Conservation (phyloP, 2,888 invertebrate species). For the Antheraea assamensis region DNA sequence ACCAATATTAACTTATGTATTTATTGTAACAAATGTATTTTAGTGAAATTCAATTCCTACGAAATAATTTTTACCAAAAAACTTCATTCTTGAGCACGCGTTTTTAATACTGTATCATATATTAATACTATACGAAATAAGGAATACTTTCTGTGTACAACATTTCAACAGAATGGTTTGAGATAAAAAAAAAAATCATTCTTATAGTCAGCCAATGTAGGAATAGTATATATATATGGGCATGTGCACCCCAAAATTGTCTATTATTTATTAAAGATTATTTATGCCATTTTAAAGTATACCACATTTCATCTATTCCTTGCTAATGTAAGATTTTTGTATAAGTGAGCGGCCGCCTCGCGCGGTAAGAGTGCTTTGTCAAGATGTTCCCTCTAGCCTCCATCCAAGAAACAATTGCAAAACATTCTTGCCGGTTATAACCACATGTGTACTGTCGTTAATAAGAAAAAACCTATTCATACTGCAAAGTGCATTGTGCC, state of each 20-base stretch:
- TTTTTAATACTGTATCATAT: too few species aligned
- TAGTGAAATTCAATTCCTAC: too few species aligned
- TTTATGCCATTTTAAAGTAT: not conserved
- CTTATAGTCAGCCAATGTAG: too few species aligned
- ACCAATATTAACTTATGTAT: not conserved
- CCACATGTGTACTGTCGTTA: slow-evolving; percentile 4
- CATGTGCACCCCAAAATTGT: not conserved
- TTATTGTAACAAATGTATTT: too few species aligned
- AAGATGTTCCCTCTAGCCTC: slow-evolving; percentile 46
- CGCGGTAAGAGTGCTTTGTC: slow-evolving; percentile 69
- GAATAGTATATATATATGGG: too few species aligned
- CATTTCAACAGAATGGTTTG: too few species aligned
- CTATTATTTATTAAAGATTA: not conserved
- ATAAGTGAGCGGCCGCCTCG: slow-evolving; percentile 41
- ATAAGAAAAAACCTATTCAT: not conserved
- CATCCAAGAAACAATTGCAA: slow-evolving; percentile 59
- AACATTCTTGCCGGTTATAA: slow-evolving; percentile 39
- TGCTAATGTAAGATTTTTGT: not conserved
- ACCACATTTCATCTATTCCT: not conserved
- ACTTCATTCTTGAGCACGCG: too few species aligned
- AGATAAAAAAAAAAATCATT: too few species aligned
- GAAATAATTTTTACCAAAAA: too few species aligned
- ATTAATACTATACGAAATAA: too few species aligned
- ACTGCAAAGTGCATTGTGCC: not conserved
- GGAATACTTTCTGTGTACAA: too few species aligned